These are phyloP conservation scores for Sapayoa aenigma DNA, from an alignment of 2,113 vertebrate genomes.

Conservation along the genomic window DNA sequence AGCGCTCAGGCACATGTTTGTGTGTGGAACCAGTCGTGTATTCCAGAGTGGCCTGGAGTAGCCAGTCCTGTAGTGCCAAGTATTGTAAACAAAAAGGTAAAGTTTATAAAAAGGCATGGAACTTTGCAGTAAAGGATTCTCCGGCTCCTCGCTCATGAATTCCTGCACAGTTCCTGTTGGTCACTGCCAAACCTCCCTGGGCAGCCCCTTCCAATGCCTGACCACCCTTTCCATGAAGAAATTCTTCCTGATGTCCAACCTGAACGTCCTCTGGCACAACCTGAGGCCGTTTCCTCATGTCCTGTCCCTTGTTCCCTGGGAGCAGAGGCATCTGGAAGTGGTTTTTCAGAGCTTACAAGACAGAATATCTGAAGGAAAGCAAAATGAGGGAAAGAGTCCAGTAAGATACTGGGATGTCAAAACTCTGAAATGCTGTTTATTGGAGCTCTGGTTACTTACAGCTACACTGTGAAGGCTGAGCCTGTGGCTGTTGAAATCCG, in stretches of 20 bases:
- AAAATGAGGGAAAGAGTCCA: neutral
- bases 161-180: no score
- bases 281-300: neutral
- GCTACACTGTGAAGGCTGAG: neutral
- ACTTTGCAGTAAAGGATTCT: no score
- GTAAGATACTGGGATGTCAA: neutral
- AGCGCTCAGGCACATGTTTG: no score
- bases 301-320: neutral
- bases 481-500: neutral
- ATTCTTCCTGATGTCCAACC: neutral
- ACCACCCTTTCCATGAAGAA: neutral
- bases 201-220: neutral
- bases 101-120: no score
- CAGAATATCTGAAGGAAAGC: neutral
- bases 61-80: no score
- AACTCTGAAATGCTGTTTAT: rapidly evolving
- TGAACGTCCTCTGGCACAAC: neutral
- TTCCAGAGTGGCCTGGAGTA: no score
- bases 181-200: neutral
- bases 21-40: no score
- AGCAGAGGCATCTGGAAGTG: neutral
- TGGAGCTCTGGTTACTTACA: no score
- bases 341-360: neutral
- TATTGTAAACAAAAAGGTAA: no score
- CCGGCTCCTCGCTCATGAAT: no score